Percentiles rank a stretch among this genome's conserved stretches.
phyloP scores from a whole-genome alignment of 2,113 vertebrate species.

The Mionectes macconnelli region DNA sequence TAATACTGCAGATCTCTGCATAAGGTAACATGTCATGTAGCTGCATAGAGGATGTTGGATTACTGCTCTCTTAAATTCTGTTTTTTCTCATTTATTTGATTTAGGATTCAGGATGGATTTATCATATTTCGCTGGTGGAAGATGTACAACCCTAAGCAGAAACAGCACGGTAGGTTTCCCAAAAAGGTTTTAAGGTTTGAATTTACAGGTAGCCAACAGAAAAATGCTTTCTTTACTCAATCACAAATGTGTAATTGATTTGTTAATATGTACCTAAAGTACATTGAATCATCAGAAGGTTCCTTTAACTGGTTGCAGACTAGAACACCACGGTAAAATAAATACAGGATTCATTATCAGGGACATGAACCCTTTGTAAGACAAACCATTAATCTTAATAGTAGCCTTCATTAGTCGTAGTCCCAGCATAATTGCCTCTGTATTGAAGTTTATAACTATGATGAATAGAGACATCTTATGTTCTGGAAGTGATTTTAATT shows the following conservation, averaged over 20 bases:
- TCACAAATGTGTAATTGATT: fast-evolving
- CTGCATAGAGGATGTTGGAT: neutral
- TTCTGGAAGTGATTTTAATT: neutral
- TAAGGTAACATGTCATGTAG: neutral
- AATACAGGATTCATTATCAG: neutral
- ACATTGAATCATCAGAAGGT: neutral
- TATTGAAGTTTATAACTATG: neutral
- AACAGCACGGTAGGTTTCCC: slow-evolving; percentile 89
- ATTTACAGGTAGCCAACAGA: neutral
- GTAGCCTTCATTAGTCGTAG: neutral
- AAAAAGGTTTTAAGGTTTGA: neutral
- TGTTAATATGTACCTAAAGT: neutral
- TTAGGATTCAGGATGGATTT: slow-evolving; percentile 97
- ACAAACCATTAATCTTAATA: neutral
- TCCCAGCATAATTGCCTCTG: neutral
- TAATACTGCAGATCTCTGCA: neutral
- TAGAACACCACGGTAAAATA: neutral
- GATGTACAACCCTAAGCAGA: slow-evolving; percentile 98
- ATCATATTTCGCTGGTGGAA: slow-evolving; percentile 99
- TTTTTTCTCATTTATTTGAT: slow-evolving; percentile 10
- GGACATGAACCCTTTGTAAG: neutral
- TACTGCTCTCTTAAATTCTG: neutral
- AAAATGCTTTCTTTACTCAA: neutral
- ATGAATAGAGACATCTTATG: neutral
- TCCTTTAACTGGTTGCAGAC: neutral